Percentiles rank a stretch among this genome's conserved stretches.
Conservation (phyloP, 2,113 vertebrate species). For the Gila orcuttii region DNA sequence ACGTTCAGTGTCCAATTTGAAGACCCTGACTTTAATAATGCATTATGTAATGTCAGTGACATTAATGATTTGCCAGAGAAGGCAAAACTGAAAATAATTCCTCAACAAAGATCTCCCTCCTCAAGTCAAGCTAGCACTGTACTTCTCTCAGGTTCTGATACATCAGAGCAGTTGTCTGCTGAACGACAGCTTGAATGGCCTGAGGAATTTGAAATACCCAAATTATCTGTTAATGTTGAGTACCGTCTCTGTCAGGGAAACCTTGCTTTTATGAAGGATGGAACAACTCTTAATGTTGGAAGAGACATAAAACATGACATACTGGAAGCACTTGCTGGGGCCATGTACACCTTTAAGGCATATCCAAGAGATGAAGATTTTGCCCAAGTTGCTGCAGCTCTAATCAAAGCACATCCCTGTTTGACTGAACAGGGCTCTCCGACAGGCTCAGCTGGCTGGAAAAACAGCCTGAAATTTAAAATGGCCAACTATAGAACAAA, state of each 20-base stretch:
- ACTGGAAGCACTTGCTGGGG: conserved; percentile 3
- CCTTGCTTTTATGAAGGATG: conserved; percentile 25
- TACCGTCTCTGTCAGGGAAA: conserved; percentile 4
- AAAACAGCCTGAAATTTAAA: conserved; percentile 2
- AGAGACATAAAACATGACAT: conserved; percentile 30
- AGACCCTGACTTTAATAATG: neutral
- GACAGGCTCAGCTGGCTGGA: neutral
- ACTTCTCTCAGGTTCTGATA: neutral
- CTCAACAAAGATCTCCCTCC: neutral
- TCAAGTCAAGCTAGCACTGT: neutral
- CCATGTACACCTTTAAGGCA: neutral
- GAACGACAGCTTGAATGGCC: neutral
- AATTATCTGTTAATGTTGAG: neutral
- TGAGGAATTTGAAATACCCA: neutral
- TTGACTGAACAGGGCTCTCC: neutral
- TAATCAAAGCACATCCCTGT: neutral
- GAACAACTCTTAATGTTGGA: neutral
- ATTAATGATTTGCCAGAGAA: neutral
- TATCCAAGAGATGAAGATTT: neutral
- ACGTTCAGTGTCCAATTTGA: neutral
- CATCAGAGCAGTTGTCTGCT: neutral
- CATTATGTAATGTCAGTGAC: neutral
- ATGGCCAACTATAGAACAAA: neutral
- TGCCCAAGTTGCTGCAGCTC: neutral
- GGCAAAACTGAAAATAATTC: neutral